These are phyloP conservation scores for Alexandromys fortis DNA, from an alignment of 2,113 vertebrate genomes.

Conservation along the genomic window DNA sequence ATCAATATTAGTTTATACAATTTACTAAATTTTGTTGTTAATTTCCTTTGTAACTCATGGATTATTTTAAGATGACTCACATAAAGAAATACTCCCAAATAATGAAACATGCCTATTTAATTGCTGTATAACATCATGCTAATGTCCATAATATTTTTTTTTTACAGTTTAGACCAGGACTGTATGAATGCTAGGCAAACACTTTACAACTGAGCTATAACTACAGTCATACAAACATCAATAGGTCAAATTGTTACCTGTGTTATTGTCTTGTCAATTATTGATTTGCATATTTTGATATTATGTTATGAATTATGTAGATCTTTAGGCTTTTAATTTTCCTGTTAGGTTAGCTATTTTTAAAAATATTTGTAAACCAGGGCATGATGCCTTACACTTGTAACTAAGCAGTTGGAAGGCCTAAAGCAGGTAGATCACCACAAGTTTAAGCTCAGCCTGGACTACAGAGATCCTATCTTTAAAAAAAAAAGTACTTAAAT, in stretches of 20 bases:
- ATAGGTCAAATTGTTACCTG: constrained; percentile 11
- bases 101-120: neutral
- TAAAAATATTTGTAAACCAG: neutral
- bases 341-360: neutral
- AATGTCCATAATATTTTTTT: neutral
- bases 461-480: neutral
- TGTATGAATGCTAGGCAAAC: neutral
- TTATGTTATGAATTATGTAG: neutral
- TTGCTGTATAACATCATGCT: neutral
- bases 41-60: constrained; percentile 15
- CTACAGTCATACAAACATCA: neutral
- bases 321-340: neutral
- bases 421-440: neutral
- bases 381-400: neutral
- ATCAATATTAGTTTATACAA: neutral
- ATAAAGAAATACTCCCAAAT: neutral
- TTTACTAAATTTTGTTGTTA: constrained; percentile 11
- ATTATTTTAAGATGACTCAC: constrained; percentile 17
- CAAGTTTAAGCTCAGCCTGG: neutral
- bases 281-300: constrained; percentile 16
- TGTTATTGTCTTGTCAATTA: neutral
- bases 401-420: neutral
- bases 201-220: neutral
- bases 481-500: neutral
- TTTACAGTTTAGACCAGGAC: neutral